These are phyloP conservation scores for Penaeus monodon DNA, from an alignment of 2,888 invertebrate species.

Conservation along the genomic window DNA sequence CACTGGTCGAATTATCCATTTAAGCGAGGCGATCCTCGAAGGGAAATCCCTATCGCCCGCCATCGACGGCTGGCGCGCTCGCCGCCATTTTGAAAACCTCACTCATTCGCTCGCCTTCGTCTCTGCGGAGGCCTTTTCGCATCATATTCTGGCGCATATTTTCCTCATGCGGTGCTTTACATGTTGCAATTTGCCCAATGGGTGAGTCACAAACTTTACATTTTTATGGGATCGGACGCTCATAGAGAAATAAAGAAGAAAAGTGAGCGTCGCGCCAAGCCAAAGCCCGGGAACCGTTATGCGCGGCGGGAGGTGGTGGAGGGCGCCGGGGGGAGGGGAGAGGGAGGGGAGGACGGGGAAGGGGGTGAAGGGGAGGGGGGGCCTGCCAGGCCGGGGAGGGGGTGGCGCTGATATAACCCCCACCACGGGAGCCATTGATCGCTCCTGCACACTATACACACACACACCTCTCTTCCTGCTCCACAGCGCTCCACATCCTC, in stretches of 20 bases:
- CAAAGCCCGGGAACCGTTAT: slow-evolving; percentile 40
- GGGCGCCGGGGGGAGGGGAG: slow-evolving; percentile 7
- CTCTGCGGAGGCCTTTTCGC: neutral
- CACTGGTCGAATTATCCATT: slow-evolving; percentile 4
- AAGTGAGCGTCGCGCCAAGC: slow-evolving; percentile 7
- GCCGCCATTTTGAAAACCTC: slow-evolving; percentile 55
- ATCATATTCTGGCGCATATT: neutral
- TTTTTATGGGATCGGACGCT: neutral
- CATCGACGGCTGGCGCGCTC: neutral
- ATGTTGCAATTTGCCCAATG: neutral
- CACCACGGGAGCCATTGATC: slow-evolving; percentile 51
- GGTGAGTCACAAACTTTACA: neutral
- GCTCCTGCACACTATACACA: slow-evolving; percentile 45
- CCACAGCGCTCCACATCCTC: slow-evolving; percentile 26
- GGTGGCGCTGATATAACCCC: slow-evolving; percentile 39
- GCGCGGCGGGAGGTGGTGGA: slow-evolving; percentile 25
- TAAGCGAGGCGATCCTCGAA: neutral
- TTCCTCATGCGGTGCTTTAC: neutral
- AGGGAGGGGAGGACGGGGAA: slow-evolving; percentile 7
- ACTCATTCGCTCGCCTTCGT: slow-evolving; percentile 37
- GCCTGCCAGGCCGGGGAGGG: slow-evolving; percentile 5
- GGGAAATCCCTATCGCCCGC: slow-evolving; percentile 36
- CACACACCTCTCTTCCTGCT: slow-evolving; percentile 27
- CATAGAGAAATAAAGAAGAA: slow-evolving; percentile 5
- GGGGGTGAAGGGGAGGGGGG: neutral